phyloP scores from a whole-genome alignment of 2,888 invertebrate species.

The Antitype chi region DNA sequence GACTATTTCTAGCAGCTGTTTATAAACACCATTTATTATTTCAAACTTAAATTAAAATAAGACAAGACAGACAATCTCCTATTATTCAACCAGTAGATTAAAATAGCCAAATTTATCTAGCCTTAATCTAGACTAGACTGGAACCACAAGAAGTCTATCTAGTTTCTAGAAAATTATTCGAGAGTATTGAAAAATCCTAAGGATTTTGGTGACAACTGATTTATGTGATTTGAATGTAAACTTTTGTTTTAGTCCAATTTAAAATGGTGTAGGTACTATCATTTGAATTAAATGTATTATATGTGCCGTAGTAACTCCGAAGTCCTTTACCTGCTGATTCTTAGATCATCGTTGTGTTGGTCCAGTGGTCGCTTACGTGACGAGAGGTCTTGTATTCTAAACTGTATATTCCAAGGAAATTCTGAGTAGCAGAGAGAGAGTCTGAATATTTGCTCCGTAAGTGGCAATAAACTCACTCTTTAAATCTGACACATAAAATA shows the following conservation, averaged over 20 bases:
- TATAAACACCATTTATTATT: slow-evolving; percentile 15
- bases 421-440: too few relatives aligned
- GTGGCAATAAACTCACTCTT: too few relatives aligned
- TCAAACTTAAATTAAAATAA: slow-evolving; percentile 15
- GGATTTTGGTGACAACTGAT: neutral
- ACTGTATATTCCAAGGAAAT: too few relatives aligned
- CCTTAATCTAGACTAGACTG: slow-evolving; percentile 11
- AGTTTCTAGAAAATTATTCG: slow-evolving; percentile 11
- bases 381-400: neutral
- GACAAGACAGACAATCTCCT: neutral
- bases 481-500: too few relatives aligned
- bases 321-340: too few relatives aligned
- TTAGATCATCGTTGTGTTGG: too few relatives aligned
- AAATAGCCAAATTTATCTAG: slow-evolving; percentile 35
- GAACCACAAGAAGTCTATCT: slow-evolving; percentile 7
- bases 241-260: neutral
- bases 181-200: neutral
- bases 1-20: neutral
- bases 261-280: neutral
- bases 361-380: neutral
- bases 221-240: slow-evolving; percentile 6
- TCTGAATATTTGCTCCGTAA: too few relatives aligned
- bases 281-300: neutral
- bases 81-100: slow-evolving; percentile 8
- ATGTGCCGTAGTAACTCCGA: too few relatives aligned